phyloP scores from a whole-genome alignment of 2,888 invertebrate species.

The Trachelus iudaicus region DNA sequence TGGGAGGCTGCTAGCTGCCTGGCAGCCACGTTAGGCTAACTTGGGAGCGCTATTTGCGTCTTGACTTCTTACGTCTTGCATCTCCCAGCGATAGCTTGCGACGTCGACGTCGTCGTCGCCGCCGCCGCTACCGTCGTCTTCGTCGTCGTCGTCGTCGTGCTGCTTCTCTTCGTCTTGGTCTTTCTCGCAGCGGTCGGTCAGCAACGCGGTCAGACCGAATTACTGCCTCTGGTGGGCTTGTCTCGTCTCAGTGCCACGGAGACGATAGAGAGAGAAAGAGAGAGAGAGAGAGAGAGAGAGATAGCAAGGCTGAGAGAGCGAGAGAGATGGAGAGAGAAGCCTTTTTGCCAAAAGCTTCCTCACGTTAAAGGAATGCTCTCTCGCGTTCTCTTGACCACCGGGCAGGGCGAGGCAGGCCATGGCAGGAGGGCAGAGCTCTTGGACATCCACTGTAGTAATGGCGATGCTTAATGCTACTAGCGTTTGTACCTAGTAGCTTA shows the following conservation, averaged over 20 bases:
- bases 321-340: background rate
- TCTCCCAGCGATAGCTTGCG: slow-evolving; percentile 19
- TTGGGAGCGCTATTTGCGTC: slow-evolving; percentile 65
- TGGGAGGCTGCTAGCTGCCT: slow-evolving; percentile 19
- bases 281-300: background rate
- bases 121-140: slow-evolving; percentile 24
- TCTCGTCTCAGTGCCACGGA: background rate
- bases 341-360: background rate
- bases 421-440: background rate
- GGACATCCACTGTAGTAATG: background rate
- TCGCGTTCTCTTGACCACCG: slow-evolving; percentile 10
- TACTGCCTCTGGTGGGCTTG: slow-evolving; percentile 23
- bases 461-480: background rate
- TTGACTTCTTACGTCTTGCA: slow-evolving; percentile 59
- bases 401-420: slow-evolving; percentile 22
- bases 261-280: background rate
- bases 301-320: too few species aligned
- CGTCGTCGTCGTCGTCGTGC: slow-evolving; percentile 2
- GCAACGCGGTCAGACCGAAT: slow-evolving; percentile 48
- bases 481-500: background rate
- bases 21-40: slow-evolving; percentile 62
- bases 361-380: slow-evolving; percentile 12
- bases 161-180: slow-evolving; percentile 25
- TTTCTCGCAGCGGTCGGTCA: slow-evolving; percentile 45
- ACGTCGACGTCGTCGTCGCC: slow-evolving; percentile 22